Conservation (phyloP, 53 echinoderm and acorn worm species). For the Luidia sarsii region DNA sequence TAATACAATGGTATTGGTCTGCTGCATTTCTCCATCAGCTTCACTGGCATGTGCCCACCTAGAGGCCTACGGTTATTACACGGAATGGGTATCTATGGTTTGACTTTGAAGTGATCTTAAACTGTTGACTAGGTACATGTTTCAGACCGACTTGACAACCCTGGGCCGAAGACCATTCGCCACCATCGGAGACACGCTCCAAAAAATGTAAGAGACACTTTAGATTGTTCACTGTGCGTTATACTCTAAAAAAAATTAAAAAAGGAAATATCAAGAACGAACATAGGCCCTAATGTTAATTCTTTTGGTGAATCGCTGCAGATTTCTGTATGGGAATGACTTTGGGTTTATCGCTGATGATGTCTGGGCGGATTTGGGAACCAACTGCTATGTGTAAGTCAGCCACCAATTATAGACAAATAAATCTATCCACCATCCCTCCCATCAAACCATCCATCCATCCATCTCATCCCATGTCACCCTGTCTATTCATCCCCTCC, state of each 20-base stretch:
- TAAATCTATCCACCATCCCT: too few species aligned
- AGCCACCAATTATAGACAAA: not conserved
- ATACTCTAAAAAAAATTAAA: too few species aligned
- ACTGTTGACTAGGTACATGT: slow-evolving; percentile 3
- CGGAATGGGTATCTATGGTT: too few species aligned
- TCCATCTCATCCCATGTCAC: too few species aligned
- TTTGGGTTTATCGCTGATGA: not conserved
- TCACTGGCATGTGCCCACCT: too few species aligned
- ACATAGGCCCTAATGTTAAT: not conserved
- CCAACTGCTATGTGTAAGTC: slow-evolving; percentile 32
- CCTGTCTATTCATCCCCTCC: too few species aligned
- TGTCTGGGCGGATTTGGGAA: slow-evolving; percentile 23
- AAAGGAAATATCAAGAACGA: not conserved
- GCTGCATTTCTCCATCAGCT: too few species aligned
- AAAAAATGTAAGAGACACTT: not conserved
- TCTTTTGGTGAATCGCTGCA: not conserved
- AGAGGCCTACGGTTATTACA: too few species aligned
- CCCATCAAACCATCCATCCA: too few species aligned
- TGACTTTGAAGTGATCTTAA: not conserved
- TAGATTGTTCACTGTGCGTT: too few species aligned
- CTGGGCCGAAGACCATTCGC: slow-evolving; percentile 11
- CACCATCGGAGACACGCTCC: not conserved
- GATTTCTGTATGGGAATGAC: slow-evolving; percentile 14
- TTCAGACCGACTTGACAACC: not conserved
- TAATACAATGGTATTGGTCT: too few species aligned